Evolutionary conservation across 1,140 invertebrate species (phyloP).

Genomic region (Caenorhabditis tropicalis): DNA sequence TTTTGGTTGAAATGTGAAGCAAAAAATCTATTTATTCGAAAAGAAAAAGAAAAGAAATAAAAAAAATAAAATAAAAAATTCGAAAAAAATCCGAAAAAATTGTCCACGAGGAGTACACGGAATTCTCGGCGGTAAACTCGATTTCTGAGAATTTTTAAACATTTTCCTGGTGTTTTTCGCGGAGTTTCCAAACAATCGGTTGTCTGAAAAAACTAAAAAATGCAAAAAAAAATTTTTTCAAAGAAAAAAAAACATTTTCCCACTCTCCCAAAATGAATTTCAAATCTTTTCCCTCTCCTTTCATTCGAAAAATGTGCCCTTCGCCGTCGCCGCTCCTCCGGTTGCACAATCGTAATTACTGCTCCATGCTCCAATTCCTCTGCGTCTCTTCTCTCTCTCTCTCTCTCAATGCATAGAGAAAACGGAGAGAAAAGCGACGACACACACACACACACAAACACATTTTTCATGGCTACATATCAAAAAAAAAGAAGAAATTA

Average conservation of each 20-base stretch:
- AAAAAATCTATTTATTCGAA: too few species aligned
- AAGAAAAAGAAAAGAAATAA: too few species aligned
- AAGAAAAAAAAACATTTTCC: background rate
- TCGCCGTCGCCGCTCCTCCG: background rate
- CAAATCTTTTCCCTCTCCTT: background rate
- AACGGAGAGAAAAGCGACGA: background rate
- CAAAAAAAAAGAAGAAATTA: background rate
- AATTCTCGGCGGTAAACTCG: too few species aligned
- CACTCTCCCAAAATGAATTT: background rate
- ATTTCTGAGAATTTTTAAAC: too few species aligned
- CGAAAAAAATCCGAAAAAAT: too few species aligned
- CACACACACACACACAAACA: background rate
- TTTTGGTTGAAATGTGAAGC: too few species aligned
- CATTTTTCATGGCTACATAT: conserved; percentile 3
- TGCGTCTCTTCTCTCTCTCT: background rate
- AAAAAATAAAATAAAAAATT: too few species aligned
- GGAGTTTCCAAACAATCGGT: too few species aligned
- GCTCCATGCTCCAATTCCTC: background rate
- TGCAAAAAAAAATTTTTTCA: background rate
- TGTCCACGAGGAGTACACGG: too few species aligned
- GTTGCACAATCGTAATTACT: conserved; percentile 8
- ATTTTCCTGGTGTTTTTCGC: too few species aligned
- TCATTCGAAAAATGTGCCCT: background rate
- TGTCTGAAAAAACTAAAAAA: background rate
- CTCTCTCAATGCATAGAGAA: background rate